Evolutionary conservation across 2,888 invertebrate genomes (phyloP), one percentile per base, ranked within the genome.

Genomic region (Brachyopa scutellaris): DNA sequence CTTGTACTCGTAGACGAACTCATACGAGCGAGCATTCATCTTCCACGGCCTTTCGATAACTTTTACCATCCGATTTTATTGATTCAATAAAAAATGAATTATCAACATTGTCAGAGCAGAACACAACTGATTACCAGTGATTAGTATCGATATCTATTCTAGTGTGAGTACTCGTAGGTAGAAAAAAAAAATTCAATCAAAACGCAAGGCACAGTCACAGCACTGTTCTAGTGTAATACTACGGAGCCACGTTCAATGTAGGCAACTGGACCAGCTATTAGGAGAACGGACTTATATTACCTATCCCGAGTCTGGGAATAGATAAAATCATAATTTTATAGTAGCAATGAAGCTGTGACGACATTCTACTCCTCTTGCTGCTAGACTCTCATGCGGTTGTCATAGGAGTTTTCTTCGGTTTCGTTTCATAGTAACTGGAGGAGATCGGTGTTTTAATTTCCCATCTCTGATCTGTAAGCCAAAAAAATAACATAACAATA

Each of bases 271-370:
- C 61, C 59, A 72, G 77, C 64, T 77, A 19, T 72, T 31, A 6
- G n/a, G 40, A 36, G 31, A 45, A 33, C 69, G 69, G 69, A 77
- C 67, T 51, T 76, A 76, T 76, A 76, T 76, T 59, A 42, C 76
- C 55, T 15, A 47, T 40, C 61, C 36, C n/a, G 53, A 9, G 45
- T 33, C 31, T 61, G 15, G 29, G 33, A 36, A 59, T 6, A 53
- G 79, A 79, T 79, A 73, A 79, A 79, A 79, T 73, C 73, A 67
- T 66, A 73, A 79, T 79, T 79, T 79, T 79, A 79, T 79, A 57
- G 73, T 66, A 73, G 72, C 78, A 59, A 79, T 72, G 66, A 72
- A 72, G 72, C 51, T 49, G 53, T 45, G 72, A 51, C 40, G 78
- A 72, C 72, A 79, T 59, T 79, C 66, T 61, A 33, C 66, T 51